These are phyloP conservation scores for Sphenopsis melanotis DNA, from an alignment of 2,797 vertebrate species.

Conservation along the genomic window DNA sequence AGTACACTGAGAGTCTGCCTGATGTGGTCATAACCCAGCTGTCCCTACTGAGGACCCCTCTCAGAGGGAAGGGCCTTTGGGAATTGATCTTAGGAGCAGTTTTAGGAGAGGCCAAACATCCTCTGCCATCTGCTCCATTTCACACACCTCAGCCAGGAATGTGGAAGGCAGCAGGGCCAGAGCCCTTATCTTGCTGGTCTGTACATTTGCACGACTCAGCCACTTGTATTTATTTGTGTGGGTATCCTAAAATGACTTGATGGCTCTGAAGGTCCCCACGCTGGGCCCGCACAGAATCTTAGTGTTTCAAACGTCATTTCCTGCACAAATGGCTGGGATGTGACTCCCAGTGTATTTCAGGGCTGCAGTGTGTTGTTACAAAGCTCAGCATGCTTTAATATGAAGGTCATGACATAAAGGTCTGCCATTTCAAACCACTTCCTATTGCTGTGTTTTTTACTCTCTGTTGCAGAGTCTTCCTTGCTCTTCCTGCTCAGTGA, in stretches of 20 bases:
- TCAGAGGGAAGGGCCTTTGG: background rate
- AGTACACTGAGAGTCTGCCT: background rate
- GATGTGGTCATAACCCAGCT: background rate
- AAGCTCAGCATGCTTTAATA: slow-evolving; percentile 40
- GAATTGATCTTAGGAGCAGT: background rate
- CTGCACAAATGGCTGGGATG: background rate
- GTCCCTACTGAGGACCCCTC: background rate
- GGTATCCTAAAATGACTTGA: background rate
- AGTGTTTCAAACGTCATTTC: background rate
- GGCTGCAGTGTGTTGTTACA: background rate
- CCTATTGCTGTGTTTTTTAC: slow-evolving; percentile 50
- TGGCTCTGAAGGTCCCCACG: background rate
- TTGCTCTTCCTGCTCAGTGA: slow-evolving; percentile 77
- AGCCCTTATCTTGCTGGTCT: background rate
- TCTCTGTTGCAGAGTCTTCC: slow-evolving; percentile 89
- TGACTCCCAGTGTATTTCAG: background rate
- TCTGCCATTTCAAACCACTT: slow-evolving; percentile 67
- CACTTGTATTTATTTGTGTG: background rate
- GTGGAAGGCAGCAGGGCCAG: background rate
- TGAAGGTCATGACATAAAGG: background rate
- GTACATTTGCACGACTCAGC: background rate
- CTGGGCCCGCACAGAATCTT: background rate
- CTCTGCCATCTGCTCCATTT: background rate
- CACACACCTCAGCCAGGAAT: background rate
- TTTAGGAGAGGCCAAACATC: background rate